Base-by-base conservation (phyloP, 1,140 invertebrate species). In the Eueides isabella region DNA sequence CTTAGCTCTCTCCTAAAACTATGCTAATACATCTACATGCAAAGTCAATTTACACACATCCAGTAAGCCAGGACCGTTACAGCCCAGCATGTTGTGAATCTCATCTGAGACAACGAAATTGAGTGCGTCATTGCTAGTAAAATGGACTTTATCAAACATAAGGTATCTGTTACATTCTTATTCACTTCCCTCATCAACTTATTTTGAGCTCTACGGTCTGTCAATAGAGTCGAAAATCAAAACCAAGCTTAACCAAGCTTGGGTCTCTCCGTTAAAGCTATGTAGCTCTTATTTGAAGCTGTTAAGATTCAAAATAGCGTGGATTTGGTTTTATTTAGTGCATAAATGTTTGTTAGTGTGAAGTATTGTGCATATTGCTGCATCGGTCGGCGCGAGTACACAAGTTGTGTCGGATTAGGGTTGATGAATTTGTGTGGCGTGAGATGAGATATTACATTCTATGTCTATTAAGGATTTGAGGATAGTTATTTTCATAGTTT, bases 331-430 rank as follows among this genome's bases (percentile, higher is more conserved):
- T 55, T 62, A 14, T n/a, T n/a, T n/a, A 48, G 63, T 66, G 63
- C 28, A 31, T 62, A 28, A 55, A 71, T 71, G 72, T 75, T 75
- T 67, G 73, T 66, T 67, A 61, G 65, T 68, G 44, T 71, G 61
- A 61, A 66, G 73, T 75, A 75, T 75, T 75, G 73, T 75, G 73
- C 73, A 71, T 75, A 71, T 75, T 75, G 68, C 71, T 72, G 41
- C 38, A 65, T 35, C 72, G 67, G 67, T 29, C 33, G 35, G 71
- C 65, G 61, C 67, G 55, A 66, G 67, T 68, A 74, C 38, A 74
- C 66, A 64, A 63, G 44, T 65, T 19, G 55, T 63, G 72, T 67
- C 31, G 65, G 66, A 7, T 61, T 64, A 74, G 72, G 72, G 72
- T 64, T 74, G 72, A 61, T 67, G 16, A 63, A 28, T 68, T 31